These are phyloP conservation scores for Balanococcus diminutus DNA, from an alignment of 2,888 invertebrate genomes.

Conservation along the genomic window DNA sequence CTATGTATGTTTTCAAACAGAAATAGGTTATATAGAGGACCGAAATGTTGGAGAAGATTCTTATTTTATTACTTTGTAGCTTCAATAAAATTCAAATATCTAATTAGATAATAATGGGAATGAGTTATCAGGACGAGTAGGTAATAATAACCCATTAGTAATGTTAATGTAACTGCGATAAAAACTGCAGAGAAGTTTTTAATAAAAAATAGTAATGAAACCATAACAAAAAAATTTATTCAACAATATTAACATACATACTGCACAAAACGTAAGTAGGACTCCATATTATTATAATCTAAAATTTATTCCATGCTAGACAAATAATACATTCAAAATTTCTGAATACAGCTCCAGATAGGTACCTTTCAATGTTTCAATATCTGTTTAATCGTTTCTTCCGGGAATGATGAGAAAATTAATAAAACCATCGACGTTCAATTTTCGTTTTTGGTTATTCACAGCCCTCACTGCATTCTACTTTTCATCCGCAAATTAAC, in stretches of 20 bases:
- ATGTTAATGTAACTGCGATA: too few relatives aligned
- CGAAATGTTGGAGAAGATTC: not conserved
- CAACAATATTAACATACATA: conserved; percentile 36
- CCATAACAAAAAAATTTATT: conserved; percentile 36
- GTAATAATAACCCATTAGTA: too few relatives aligned
- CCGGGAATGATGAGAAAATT: not conserved
- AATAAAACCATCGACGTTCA: not conserved
- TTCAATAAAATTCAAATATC: not conserved
- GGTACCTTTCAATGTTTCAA: not conserved
- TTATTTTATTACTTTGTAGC: not conserved
- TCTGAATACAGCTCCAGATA: not conserved
- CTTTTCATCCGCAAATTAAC: conserved; percentile 9
- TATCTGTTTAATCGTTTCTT: not conserved
- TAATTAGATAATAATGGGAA: too few relatives aligned
- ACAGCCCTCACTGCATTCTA: conserved; percentile 50
- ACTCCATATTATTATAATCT: not conserved
- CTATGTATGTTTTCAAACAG: not conserved
- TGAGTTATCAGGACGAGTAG: too few relatives aligned
- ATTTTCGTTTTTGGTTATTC: conserved; percentile 22
- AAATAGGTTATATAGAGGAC: not conserved
- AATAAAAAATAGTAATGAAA: not conserved
- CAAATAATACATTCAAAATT: not conserved
- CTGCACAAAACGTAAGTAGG: not conserved
- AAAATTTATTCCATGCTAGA: not conserved
- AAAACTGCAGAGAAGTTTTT: not conserved